Percentiles rank a stretch among this genome's conserved stretches.
These are phyloP conservation scores for Bambusicola thoracicus DNA, from an alignment of 2,113 vertebrate species.

Conservation along the genomic window DNA sequence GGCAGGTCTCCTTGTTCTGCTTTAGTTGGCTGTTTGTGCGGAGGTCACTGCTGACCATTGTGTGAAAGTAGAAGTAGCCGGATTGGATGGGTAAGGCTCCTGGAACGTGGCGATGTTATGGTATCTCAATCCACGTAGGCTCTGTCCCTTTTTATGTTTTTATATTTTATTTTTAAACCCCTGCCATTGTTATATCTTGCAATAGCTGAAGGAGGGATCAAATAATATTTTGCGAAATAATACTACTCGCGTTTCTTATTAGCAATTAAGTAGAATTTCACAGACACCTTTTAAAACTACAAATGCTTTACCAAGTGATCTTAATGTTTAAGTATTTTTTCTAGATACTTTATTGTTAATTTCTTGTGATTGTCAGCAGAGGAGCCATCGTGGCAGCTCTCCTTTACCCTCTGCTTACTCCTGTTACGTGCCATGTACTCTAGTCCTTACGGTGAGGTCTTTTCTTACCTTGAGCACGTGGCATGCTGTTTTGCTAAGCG, in stretches of 20 bases:
- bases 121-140: neutral
- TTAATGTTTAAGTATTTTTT: neutral
- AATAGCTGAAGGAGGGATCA: neutral
- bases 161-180: neutral
- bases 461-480: neutral
- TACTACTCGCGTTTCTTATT: neutral
- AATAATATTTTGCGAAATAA: neutral
- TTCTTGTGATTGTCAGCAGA: neutral
- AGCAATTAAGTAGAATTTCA: neutral
- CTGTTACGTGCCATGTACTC: neutral
- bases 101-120: neutral
- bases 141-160: neutral
- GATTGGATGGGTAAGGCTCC: neutral
- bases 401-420: neutral
- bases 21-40: neutral
- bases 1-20: neutral
- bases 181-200: neutral
- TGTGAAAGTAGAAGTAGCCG: neutral
- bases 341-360: neutral
- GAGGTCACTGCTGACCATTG: neutral
- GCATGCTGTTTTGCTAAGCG: neutral
- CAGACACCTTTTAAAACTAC: neutral
- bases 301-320: neutral
- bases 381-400: neutral
- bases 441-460: neutral